These are phyloP conservation scores for Rafetus swinhoei DNA, from an alignment of 2,113 vertebrate species.

Conservation along the genomic window DNA sequence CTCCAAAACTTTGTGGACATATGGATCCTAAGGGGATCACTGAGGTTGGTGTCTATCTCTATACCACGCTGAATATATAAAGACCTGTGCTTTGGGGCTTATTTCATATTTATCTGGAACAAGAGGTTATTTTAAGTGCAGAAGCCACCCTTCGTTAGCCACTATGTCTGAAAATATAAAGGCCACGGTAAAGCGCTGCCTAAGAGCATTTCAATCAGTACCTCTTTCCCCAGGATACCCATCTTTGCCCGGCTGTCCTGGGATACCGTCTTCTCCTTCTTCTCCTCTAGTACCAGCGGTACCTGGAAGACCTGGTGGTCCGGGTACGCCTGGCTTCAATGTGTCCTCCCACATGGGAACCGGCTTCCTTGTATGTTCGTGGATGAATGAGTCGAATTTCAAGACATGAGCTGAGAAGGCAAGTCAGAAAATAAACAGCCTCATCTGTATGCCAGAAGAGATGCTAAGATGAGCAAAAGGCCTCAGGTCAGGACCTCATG, in stretches of 20 bases:
- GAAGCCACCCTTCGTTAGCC: neutral
- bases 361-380: conserved; percentile 84
- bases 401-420: conserved; percentile 85
- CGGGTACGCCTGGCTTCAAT: conserved; percentile 84
- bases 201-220: neutral
- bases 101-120: neutral
- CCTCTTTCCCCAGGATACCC: conserved; percentile 89
- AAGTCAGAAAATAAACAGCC: neutral
- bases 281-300: conserved; percentile 77
- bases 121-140: neutral
- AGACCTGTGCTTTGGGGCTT: neutral
- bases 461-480: neutral
- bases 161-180: neutral
- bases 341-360: conserved; percentile 86
- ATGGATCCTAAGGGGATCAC: neutral
- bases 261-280: conserved; percentile 75
- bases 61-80: neutral
- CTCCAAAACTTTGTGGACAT: neutral
- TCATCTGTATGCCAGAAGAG: neutral
- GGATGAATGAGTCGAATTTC: conserved; percentile 87
- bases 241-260: conserved; percentile 76
- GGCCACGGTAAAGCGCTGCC: neutral
- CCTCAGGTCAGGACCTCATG: neutral
- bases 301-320: conserved; percentile 81
- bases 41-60: neutral